Base-by-base conservation (phyloP, 2,797 vertebrate genomes). In the Dallia pectoralis region DNA sequence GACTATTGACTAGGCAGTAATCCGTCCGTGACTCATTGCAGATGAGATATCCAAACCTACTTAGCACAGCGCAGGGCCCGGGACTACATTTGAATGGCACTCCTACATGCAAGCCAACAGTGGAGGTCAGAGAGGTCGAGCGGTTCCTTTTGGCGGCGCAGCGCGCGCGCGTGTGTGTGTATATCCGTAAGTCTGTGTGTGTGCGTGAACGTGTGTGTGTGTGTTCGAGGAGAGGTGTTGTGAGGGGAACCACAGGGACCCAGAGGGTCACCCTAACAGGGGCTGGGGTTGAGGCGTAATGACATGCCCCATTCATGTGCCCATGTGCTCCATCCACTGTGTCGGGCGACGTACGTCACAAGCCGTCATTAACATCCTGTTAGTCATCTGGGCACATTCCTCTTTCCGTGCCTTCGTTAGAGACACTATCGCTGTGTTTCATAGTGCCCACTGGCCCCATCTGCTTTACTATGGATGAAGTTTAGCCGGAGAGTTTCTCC, bases 311-410 rank as follows among this genome's bases (percentile, higher is more conserved):
- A 25, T 67, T 67, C 66, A 67, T 19, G 12, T 16, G 40, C 25
- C 64, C 51, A n/a, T 40, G 14, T 15, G 33, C 18, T 67, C 65
- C 29, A 33, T 33, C 29, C 69, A 27, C 48, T 25, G 48, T 51
- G n/a, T 6, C 29, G 67, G 44, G 14, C 47, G 14, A 72, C 33
- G 51, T 74, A 51, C 49, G 25, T 74, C 67, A 61, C 19, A 19
- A 27, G 49, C 61, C 25, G 40, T 36, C 69, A 29, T 51, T 53
- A 68, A 29, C 62, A 22, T 33, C 47, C 53, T 29, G 16, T 49
- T 36, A 49, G 72, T 62, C 77, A 40, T 67, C 62, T 27, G 65
- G 64, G 30, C 64, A 44, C 63, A 74, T 74, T 77, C 72, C 63
- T 72, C 30, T 33, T 27, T 48, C 33, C 44, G 12, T 12, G 62